These are phyloP conservation scores for Hesperophylax magnus DNA, from an alignment of 1,140 invertebrate species.

Conservation along the genomic window DNA sequence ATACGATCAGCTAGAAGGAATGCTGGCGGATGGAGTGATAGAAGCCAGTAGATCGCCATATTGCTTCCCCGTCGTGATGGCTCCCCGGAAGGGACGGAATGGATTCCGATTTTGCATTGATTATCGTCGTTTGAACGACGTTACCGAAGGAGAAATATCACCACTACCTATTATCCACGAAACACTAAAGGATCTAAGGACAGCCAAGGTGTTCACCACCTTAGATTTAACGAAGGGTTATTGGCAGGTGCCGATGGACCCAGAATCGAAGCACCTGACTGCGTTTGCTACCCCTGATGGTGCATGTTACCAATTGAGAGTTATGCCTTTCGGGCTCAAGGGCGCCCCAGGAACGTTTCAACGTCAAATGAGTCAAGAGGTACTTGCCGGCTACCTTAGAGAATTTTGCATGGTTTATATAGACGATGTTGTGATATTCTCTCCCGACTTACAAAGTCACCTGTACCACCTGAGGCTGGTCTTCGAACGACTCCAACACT, in stretches of 20 bases:
- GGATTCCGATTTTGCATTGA: conserved; percentile 12
- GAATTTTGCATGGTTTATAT: too few species aligned
- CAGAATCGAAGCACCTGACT: too few species aligned
- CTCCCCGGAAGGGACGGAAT: background rate
- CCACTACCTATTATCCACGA: background rate
- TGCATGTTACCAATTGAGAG: background rate
- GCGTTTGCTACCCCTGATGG: conserved; percentile 21
- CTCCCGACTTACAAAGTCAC: background rate
- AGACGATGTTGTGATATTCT: background rate
- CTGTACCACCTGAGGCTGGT: background rate
- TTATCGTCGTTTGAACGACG: background rate
- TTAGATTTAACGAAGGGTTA: too few species aligned
- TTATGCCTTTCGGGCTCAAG: conserved; percentile 16
- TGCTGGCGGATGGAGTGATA: conserved; percentile 17
- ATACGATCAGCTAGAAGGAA: conserved; percentile 20
- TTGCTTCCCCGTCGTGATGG: conserved; percentile 26
- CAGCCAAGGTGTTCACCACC: too few species aligned
- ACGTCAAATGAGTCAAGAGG: too few species aligned
- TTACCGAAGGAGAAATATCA: background rate
- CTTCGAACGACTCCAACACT: conserved; percentile 2
- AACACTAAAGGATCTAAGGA: too few species aligned
- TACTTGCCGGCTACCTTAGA: too few species aligned
- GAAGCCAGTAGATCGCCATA: too few species aligned
- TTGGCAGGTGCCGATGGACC: too few species aligned
- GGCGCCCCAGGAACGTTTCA: conserved; percentile 15